These are phyloP conservation scores for Brienomyrus longianalis DNA, from an alignment of 2,113 vertebrate species.

Conservation along the genomic window DNA sequence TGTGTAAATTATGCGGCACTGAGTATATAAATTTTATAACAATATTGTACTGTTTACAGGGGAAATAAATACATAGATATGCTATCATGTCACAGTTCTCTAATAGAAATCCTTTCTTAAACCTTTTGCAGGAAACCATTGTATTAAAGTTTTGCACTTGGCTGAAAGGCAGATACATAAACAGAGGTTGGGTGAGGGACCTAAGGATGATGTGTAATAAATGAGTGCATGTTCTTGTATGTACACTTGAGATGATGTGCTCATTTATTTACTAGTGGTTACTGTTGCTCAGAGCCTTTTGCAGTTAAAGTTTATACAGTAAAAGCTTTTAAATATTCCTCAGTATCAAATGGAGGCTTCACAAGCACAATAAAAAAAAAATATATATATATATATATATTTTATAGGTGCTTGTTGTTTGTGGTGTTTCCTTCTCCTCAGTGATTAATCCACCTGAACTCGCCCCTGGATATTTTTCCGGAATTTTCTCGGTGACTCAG, in stretches of 20 bases:
- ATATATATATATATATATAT: background rate
- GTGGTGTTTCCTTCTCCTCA: background rate
- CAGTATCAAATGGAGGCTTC: background rate
- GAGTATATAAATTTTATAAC: background rate
- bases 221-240: background rate
- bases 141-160: background rate
- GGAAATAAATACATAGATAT: background rate
- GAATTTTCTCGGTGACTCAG: constrained; percentile 16
- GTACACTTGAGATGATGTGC: background rate
- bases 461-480: background rate
- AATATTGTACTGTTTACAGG: background rate
- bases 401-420: background rate
- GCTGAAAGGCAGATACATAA: background rate
- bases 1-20: background rate
- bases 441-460: background rate
- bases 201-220: background rate
- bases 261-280: background rate
- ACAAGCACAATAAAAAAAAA: background rate
- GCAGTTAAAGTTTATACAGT: background rate
- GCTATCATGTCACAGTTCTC: background rate
- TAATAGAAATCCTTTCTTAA: background rate
- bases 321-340: background rate
- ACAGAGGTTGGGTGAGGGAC: background rate
- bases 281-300: background rate
- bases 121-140: background rate